A percentile compares a stretch with the other conserved stretches of the same genome.
Evolutionary conservation across 2,888 invertebrate genomes (phyloP).

Genomic region (Drosophila pseudotakahashii): DNA sequence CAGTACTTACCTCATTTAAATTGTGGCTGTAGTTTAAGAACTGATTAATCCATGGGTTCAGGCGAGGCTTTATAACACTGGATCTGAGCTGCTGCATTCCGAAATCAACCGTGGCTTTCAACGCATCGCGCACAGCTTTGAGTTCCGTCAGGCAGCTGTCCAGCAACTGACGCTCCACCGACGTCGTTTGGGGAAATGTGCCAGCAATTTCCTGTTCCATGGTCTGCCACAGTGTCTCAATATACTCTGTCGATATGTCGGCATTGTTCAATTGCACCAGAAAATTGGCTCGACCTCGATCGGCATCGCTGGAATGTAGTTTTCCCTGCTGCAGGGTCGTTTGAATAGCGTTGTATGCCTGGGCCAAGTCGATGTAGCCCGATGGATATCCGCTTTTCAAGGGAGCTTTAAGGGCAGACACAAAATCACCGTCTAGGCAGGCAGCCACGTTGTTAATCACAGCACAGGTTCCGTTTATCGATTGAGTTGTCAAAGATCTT

Average conservation of each 20-base stretch:
- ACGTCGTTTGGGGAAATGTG: conserved; percentile 87
- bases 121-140: conserved; percentile 83
- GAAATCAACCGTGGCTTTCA: conserved; percentile 89
- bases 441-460: conserved; percentile 96
- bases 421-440: conserved; percentile 93
- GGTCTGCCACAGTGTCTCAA: conserved; percentile 92
- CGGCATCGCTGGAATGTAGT: conserved; percentile 91
- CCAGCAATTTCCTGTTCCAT: conserved; percentile 89
- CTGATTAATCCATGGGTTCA: conserved; percentile 93
- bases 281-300: conserved; percentile 91
- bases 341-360: conserved; percentile 93
- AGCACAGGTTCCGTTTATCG: conserved; percentile 97
- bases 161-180: conserved; percentile 89
- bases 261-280: conserved; percentile 94
- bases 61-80: conserved; percentile 92
- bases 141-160: conserved; percentile 88
- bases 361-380: conserved; percentile 90
- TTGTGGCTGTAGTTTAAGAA: conserved; percentile 91
- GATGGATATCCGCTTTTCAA: conserved; percentile 91
- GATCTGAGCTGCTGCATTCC: conserved; percentile 92
- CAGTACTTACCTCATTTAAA: conserved; percentile 88
- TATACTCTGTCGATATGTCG: conserved; percentile 95
- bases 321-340: conserved; percentile 91
- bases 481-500: conserved; percentile 94
- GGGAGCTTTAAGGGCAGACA: conserved; percentile 89